Percentiles rank a stretch among this genome's conserved stretches.
Conservation (phyloP, 2,888 invertebrate genomes). For the Metacarcinus magister region DNA sequence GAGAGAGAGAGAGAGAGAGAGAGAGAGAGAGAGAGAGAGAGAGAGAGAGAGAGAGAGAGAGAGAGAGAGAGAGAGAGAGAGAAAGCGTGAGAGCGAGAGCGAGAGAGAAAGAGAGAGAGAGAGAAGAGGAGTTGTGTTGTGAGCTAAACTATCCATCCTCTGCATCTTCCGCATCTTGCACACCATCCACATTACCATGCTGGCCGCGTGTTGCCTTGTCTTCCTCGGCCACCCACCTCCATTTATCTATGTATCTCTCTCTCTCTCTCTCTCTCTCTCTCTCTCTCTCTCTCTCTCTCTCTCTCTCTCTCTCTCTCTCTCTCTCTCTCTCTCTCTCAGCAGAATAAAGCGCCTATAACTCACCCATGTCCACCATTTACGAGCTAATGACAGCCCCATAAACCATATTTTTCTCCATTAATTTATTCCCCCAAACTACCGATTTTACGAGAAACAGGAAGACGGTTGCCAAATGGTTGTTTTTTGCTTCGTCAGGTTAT, state of each 20-base stretch:
- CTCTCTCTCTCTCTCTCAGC: constrained; percentile 40
- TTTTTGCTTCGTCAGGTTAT: constrained; percentile 27
- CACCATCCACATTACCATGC: neutral
- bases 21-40: neutral
- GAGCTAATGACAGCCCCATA: constrained; percentile 41
- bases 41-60: neutral
- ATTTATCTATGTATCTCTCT: neutral
- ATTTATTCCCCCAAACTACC: constrained; percentile 44
- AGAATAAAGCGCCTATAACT: constrained; percentile 7
- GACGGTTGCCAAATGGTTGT: constrained; percentile 20
- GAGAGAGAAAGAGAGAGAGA: neutral
- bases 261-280: constrained; percentile 43
- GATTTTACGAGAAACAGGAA: constrained; percentile 48
- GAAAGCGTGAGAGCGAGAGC: neutral
- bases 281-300: constrained; percentile 63
- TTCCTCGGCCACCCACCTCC: neutral
- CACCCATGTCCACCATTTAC: constrained; percentile 42
- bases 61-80: constrained; percentile 3
- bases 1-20: too few species aligned
- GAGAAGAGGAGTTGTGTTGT: neutral
- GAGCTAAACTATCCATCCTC: neutral
- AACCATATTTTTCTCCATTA: constrained; percentile 45
- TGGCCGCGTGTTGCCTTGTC: neutral
- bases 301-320: constrained; percentile 63
- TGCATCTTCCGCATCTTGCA: neutral